Base-by-base conservation (phyloP, 2,888 invertebrate genomes). In the Drosophila histrio region DNA sequence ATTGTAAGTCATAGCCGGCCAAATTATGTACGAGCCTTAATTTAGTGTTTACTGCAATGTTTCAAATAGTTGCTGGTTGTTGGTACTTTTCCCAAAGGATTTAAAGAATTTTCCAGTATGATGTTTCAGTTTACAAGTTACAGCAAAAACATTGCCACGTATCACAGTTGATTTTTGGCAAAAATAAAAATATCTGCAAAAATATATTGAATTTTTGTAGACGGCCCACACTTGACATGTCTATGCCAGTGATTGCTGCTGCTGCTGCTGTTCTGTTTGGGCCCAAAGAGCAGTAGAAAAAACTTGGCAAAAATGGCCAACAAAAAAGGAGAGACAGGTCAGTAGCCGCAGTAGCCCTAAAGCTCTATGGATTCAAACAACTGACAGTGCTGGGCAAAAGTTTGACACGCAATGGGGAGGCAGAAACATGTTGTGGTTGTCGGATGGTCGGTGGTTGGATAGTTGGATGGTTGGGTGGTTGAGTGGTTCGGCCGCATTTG, bases 301-400 rank as follows among this genome's bases (percentile, higher is more conserved):
- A 39, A 53, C 13, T 46, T 30, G 30, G 39, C 47, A 41, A 56
- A 26, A 26, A 56, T 30, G 30, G 53, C 36, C 22, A 57, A 19
- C 22, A 56, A 63, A 32, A 39, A 21, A 21, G 4, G 21, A 32
- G 38, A 36, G 39, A 44, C 58, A 64, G 59, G 68, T 59, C 68
- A 64, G 56, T 43, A 58, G 72, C 54, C 58, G 57, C 56, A 72
- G 53, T 50, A 15, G 53, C 32, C 15, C 15, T 43, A 41, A 50
- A 54, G 39, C 72, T 59, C 73, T 11, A 6, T 28, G 73, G 72
- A 60, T 56, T 64, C 57, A 49, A 53, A 30, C 34, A 60, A 63
- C 52, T 72, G 72, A 72, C 72, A 68, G 68, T 26, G 62, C 19
- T 32, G 36, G 50, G 58, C 50, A 59, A 58, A 72, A 72, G 68